Base-by-base conservation (phyloP, 23 tunicate species). In the Halocynthia roretzi region DNA sequence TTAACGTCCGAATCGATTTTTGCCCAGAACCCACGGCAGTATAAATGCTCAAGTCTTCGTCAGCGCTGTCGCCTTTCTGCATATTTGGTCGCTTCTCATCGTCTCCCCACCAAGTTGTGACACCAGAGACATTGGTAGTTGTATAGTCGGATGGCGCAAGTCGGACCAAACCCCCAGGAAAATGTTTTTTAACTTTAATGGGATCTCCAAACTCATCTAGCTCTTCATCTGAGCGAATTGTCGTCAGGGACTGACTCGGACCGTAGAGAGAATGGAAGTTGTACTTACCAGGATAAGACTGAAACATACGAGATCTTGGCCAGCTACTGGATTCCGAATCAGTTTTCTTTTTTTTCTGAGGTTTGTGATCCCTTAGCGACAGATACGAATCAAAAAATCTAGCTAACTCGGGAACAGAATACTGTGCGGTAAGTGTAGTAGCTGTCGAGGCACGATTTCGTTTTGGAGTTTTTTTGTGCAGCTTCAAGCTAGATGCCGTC, bases 101-200 rank as follows among this genome's bases (percentile, higher is more conserved):
- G 8, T 71, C 76, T 40, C 71, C 63, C 84, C 83, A 88, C 84
- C 95, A 80, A 48, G 87, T 68, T 17, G 95, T 73, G 14, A 79
- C 49, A 22, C 50, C 60, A 19, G 93, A 87, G 6, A 87, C 71
- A 67, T 87, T 87, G 48, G 93, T 87, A 7, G 93, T 80, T 0
- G 93, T 77, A 71, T 69, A 87, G 62, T 87, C 86, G 77, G 68
- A 53, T 61, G 81, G 68, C 0, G 81, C 91, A 18, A 69, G 8
- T 54, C 75, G 75, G 0, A 86, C 49, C 54, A 80, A 53, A 8
- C 77, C 81, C 21, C 70, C 58, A 6, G 85, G 85, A 80, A 86
- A 75, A 11, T 58, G 78, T 31, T 57, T 71, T 71, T 62, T 50
- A 7, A 20, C 10, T 11, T 19, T 50, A 18, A 17, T 17, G 7